phyloP scores from a whole-genome alignment of 2,797 vertebrate genomes.

The Callimico goeldii region DNA sequence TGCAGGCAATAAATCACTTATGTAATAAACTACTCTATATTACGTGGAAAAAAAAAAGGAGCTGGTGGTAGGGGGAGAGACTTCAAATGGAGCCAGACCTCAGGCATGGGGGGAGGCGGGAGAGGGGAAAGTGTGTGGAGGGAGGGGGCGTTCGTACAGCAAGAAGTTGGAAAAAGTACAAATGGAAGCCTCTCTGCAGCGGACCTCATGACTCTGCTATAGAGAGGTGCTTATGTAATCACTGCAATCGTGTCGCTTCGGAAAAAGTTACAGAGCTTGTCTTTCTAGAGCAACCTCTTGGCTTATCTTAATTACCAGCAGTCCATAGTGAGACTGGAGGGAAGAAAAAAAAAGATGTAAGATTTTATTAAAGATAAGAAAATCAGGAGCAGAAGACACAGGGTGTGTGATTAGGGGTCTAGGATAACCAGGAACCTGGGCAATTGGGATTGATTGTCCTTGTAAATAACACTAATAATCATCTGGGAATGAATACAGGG shows the following conservation, averaged over 20 bases:
- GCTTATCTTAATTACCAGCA: slow-evolving; percentile 30
- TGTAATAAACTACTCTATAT: slow-evolving; percentile 83
- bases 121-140: fast-evolving
- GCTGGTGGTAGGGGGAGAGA: neutral
- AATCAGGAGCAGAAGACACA: neutral
- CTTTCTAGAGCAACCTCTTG: slow-evolving; percentile 12
- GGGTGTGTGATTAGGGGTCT: neutral
- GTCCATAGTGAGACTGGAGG: neutral
- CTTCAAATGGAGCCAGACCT: slow-evolving; percentile 53
- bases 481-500: neutral
- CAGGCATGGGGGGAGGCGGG: slow-evolving; percentile 46
- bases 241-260: slow-evolving; percentile 58
- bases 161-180: slow-evolving; percentile 48
- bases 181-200: slow-evolving; percentile 14
- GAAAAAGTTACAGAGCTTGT: neutral
- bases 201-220: slow-evolving; percentile 57
- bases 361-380: slow-evolving; percentile 48
- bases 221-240: slow-evolving; percentile 80
- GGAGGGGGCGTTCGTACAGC: neutral
- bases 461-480: neutral
- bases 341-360: neutral
- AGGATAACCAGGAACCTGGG: neutral
- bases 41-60: slow-evolving; percentile 33
- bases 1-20: slow-evolving; percentile 85
- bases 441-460: neutral